phyloP scores from a whole-genome alignment of 1,140 invertebrate species.

The Carposina sasakii region DNA sequence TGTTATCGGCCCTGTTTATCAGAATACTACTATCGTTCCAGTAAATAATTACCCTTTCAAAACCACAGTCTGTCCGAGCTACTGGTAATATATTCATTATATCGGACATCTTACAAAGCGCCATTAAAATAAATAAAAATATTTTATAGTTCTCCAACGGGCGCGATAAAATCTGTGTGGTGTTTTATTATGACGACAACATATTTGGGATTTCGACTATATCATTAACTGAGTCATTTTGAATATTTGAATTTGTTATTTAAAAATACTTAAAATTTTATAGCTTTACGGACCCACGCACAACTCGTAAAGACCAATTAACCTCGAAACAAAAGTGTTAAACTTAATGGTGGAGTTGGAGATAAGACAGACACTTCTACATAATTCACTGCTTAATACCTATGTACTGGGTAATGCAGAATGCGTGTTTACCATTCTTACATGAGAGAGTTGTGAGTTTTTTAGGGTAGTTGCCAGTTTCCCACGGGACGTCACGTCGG shows the following conservation, averaged over 20 bases:
- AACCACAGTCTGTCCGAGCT: slow-evolving; percentile 51
- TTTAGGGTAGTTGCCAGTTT: slow-evolving; percentile 13
- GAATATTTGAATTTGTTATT: slow-evolving; percentile 33
- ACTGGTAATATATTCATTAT: slow-evolving; percentile 69
- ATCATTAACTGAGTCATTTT: slow-evolving; percentile 36
- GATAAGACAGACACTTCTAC: slow-evolving; percentile 13
- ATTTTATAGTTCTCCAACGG: slow-evolving; percentile 38
- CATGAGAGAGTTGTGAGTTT: neutral
- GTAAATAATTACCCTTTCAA: slow-evolving; percentile 69
- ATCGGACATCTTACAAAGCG: slow-evolving; percentile 64
- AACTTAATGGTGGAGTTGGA: slow-evolving; percentile 18
- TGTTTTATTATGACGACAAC: slow-evolving; percentile 23
- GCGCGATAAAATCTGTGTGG: slow-evolving; percentile 27
- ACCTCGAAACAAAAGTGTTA: slow-evolving; percentile 30
- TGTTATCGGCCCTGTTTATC: slow-evolving; percentile 68
- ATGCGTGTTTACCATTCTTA: slow-evolving; percentile 22
- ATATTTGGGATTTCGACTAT: slow-evolving; percentile 35
- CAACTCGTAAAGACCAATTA: slow-evolving; percentile 29
- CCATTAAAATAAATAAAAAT: slow-evolving; percentile 62
- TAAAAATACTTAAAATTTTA: slow-evolving; percentile 21
- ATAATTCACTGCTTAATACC: slow-evolving; percentile 7
- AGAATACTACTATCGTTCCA: slow-evolving; percentile 57
- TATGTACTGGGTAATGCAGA: slow-evolving; percentile 25
- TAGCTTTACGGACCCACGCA: slow-evolving; percentile 15
- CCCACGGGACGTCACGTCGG: slow-evolving; percentile 34